Evolutionary conservation across 2,797 vertebrate species (phyloP).

Genomic region (Xenops minutus): DNA sequence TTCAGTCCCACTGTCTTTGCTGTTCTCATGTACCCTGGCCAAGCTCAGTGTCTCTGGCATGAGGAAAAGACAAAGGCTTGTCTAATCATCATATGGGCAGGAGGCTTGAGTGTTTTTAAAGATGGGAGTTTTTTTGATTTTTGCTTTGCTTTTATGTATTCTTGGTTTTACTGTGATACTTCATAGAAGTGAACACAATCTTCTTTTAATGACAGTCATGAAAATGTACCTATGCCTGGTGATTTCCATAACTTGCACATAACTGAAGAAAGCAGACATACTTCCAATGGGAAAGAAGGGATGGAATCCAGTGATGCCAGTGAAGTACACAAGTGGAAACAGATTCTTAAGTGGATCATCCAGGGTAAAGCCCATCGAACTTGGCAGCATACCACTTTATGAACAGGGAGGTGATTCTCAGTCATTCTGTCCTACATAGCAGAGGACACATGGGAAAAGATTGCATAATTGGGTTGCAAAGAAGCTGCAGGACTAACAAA

Average conservation of each 20-base stretch:
- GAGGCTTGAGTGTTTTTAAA: neutral
- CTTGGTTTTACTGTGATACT: neutral
- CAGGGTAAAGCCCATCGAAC: neutral
- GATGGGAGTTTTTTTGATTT: neutral
- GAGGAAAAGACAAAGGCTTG: neutral
- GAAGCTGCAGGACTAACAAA: neutral
- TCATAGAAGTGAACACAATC: neutral
- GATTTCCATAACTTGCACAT: neutral
- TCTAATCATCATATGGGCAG: neutral
- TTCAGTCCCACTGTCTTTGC: neutral
- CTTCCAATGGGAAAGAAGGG: neutral
- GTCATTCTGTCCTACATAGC: neutral
- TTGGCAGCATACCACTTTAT: neutral
- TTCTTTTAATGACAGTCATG: neutral
- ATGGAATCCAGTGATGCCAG: neutral
- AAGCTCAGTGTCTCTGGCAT: accelerated
- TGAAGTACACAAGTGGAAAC: neutral
- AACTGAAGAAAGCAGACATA: neutral
- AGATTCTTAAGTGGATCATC: neutral
- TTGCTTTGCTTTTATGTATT: neutral
- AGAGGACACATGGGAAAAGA: neutral
- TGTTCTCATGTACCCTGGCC: neutral
- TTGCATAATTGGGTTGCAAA: neutral
- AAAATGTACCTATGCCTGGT: neutral
- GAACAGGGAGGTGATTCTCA: neutral